A percentile compares a stretch with the other conserved stretches of the same genome.
Evolutionary conservation across 2,888 invertebrate genomes (phyloP).

Genomic region (Tenodera sinensis): DNA sequence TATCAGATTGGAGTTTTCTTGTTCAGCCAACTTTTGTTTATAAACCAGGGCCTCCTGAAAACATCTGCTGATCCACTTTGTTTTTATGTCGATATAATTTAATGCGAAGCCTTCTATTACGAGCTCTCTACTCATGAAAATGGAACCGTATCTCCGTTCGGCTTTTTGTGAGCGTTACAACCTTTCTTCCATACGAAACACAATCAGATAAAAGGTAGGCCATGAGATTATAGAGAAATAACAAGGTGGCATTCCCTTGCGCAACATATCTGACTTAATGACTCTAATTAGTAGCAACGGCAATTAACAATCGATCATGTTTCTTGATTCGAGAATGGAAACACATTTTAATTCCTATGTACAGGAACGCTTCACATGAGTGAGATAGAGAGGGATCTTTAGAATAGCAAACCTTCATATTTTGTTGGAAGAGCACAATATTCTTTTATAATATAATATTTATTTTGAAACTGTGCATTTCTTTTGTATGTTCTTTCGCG

Average conservation of each 20-base stretch:
- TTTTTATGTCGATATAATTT: background rate
- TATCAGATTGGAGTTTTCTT: no score
- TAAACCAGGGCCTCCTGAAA: background rate
- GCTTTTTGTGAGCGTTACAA: background rate
- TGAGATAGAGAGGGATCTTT: background rate
- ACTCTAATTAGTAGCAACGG: background rate
- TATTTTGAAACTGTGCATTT: no score
- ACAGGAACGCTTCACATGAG: background rate
- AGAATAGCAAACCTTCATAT: background rate
- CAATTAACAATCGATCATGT: background rate
- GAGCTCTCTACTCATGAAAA: background rate
- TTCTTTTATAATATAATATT: no score
- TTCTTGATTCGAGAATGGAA: background rate
- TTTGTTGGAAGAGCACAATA: background rate
- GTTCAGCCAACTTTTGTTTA: background rate
- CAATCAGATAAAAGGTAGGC: background rate
- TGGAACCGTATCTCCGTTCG: background rate
- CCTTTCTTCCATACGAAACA: background rate
- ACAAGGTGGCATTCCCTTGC: background rate
- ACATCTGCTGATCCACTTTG: background rate
- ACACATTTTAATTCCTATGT: background rate
- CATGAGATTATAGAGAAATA: background rate
- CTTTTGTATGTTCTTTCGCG: no score
- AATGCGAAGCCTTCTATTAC: background rate
- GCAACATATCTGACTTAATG: background rate